Evolutionary conservation across 2,888 invertebrate species (phyloP), one percentile per base, ranked within the genome.

Genomic region (Cantharis flavilabris): DNA sequence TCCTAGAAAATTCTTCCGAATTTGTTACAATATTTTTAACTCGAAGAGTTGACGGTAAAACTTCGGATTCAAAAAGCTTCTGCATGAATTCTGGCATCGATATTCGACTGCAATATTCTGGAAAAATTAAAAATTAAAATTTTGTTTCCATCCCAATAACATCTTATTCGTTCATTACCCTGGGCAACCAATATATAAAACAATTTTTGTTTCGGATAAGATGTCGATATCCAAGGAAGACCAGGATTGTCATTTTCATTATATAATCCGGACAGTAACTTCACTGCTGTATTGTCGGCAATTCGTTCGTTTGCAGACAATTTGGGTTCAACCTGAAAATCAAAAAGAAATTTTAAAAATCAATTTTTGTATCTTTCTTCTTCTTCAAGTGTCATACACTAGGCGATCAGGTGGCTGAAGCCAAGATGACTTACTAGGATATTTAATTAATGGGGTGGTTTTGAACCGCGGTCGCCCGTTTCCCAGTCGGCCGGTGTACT

Each of bases 131-230:
- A 16, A 9, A 49, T 13, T 49, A 23, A 3, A 33, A 67, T 13
- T n/a, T 9, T 11, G 28, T 64, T 49, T n/a, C 1, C n/a, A 9
- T 9, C 49, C n/a, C 49, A 9, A 11, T 10, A 30, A 30, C 0
- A 11, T 33, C 13, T n/a, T 33, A 5, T 33, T 13, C 13, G 30
- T 64, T 30, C 28, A 11, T 64, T 81, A 85, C 86, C 85, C 82
- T 86, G 85, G n/a, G 84, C 84, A 11, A 82, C 71, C 5, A 83
- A 77, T 14, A 86, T 82, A 49, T 81, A 83, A 65, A 84, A 82
- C 7, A 85, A 69, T 76, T 84, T 80, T 62, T 84, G 83, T 63
- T 75, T 80, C 0, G 81, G 75, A 73, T 80, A 84, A 13, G 69
- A 70, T 0, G 67, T 30, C 2, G 81, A 82, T 62, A 85, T 81